Evolutionary conservation across 1,140 invertebrate species (phyloP), one percentile per base, ranked within the genome.

Genomic region (Heterodera schachtii): DNA sequence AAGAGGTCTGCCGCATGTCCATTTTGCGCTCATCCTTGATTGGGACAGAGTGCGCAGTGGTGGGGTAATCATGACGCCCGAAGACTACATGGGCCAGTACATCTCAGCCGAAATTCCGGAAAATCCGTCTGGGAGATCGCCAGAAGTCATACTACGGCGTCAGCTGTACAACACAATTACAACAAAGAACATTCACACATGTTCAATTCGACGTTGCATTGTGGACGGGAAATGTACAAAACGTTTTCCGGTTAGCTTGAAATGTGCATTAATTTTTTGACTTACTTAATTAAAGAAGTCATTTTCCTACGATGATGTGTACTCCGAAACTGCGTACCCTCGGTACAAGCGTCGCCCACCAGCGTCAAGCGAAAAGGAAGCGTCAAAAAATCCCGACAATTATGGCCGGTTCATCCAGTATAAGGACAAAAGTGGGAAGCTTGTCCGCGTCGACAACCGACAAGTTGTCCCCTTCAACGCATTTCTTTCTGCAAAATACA

Each of bases 21-120:
- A 73, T 4, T 73, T 73, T 31, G 71, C 71, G 13, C 44, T 73
- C 0, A 73, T 73, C 3, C 47, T 73, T 13, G 71, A 73, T 73
- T 73, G 71, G 71, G 71, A 73, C 44, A 13, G 47, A 16, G 21
- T 73, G 11, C 71, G 71, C n/a, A 73, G 44, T n/a, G 3, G 3
- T n/a, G 3, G 71, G 19, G 13, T 3, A 1, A 31, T 73, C 13
- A 31, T 16, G 11, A 19, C 44, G 71, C 47, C 47, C 13, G 44
- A 46, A 73, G 71, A 19, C 11, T 73, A 73, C 71, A 73, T 73
- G 11, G 11, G 19, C 11, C 13, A 73, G 19, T 73, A 73, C 19
- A 73, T 73, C 47, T 73, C 71, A 19, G 71, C 71, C 13, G 71
- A 73, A 19, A 73, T 73, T 16, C 71, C 71, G 3, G 71, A 73